These are phyloP conservation scores for Orientallactaga bullata DNA, from an alignment of 2,113 vertebrate species.

Conservation along the genomic window DNA sequence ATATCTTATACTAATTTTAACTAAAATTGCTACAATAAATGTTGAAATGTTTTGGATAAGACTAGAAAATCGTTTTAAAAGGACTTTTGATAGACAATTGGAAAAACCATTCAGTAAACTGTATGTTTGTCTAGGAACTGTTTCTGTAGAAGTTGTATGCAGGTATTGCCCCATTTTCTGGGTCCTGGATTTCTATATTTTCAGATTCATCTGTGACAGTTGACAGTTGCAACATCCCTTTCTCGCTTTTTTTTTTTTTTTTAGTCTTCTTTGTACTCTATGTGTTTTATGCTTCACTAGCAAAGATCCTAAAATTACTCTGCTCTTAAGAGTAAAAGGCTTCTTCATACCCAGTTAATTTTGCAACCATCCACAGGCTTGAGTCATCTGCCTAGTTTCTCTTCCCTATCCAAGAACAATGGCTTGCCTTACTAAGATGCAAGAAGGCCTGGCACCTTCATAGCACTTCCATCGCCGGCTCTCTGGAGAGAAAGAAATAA, in stretches of 20 bases:
- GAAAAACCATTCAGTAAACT: background rate
- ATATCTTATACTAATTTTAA: slow-evolving; percentile 42
- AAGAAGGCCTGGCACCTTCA: background rate
- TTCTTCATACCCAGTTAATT: slow-evolving; percentile 10
- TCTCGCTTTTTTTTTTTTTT: too few species aligned
- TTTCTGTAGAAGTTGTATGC: background rate
- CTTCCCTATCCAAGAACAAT: background rate
- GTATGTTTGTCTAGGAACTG: background rate
- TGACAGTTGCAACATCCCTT: fast-evolving
- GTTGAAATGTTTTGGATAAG: background rate
- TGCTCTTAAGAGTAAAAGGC: background rate
- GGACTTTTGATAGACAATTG: background rate
- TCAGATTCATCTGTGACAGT: background rate
- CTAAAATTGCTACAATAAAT: slow-evolving; percentile 26
- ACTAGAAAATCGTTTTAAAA: background rate
- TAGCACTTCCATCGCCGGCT: background rate
- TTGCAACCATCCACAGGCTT: background rate
- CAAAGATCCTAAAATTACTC: background rate
- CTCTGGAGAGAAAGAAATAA: background rate
- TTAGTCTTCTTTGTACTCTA: background rate
- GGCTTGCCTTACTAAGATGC: background rate
- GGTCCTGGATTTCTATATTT: background rate
- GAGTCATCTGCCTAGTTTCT: background rate
- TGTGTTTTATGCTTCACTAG: background rate
- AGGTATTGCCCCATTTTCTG: background rate